Evolutionary conservation across 2,888 invertebrate species (phyloP).

Genomic region (Ectemnius lituratus): DNA sequence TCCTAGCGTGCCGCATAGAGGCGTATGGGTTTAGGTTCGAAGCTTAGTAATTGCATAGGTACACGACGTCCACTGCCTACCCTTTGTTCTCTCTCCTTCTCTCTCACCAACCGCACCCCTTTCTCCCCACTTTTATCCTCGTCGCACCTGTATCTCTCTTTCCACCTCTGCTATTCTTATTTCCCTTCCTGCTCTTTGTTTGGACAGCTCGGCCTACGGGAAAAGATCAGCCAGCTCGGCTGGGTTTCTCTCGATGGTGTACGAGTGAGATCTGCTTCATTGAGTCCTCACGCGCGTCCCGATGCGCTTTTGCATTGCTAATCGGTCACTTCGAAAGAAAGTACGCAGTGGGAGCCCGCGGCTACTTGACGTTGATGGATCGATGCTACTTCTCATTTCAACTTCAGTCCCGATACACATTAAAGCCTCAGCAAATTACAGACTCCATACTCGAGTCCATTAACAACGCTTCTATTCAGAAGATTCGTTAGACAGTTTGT

Average conservation of each 20-base stretch:
- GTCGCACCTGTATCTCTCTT: constrained; percentile 18
- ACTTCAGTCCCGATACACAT: not conserved
- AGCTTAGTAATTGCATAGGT: constrained; percentile 54
- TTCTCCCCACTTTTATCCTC: constrained; percentile 19
- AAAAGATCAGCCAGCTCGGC: constrained; percentile 14
- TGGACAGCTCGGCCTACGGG: constrained; percentile 5
- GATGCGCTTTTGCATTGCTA: not conserved
- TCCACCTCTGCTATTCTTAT: constrained; percentile 11
- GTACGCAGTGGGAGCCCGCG: not conserved
- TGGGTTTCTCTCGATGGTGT: not conserved
- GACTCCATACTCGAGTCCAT: not conserved
- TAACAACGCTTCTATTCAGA: not conserved
- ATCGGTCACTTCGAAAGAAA: not conserved
- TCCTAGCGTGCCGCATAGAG: constrained; percentile 58
- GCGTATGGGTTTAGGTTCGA: constrained; percentile 54
- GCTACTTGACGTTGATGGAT: constrained; percentile 1
- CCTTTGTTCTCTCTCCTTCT: constrained; percentile 44
- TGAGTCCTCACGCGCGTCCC: not conserved
- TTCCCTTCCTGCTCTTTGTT: constrained; percentile 23
- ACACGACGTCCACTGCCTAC: constrained; percentile 44
- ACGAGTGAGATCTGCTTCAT: not conserved
- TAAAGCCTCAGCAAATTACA: not conserved
- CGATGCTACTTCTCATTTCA: not conserved
- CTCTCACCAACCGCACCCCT: constrained; percentile 8
- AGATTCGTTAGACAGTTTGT: not conserved